Conservation (phyloP, 2,888 invertebrate genomes). For the Trilocha varians region DNA sequence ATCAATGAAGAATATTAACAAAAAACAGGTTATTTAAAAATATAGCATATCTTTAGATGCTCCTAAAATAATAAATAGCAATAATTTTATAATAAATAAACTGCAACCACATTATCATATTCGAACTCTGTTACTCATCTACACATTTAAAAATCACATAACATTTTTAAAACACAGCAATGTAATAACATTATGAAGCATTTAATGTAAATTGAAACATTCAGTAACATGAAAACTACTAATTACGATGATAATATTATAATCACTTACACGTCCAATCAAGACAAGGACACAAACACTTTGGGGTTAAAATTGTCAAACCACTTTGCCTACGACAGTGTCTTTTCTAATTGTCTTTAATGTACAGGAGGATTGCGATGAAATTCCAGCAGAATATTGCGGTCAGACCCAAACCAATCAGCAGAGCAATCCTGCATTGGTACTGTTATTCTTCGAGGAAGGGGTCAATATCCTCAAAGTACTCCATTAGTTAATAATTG, state of each 20-base stretch:
- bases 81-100: neutral
- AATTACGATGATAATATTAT: too few species aligned
- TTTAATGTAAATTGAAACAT: too few species aligned
- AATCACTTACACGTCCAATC: too few species aligned
- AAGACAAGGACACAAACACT: too few species aligned
- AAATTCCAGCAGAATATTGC: neutral
- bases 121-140: neutral
- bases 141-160: neutral
- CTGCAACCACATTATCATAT: neutral
- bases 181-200: too few species aligned
- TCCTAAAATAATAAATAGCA: neutral
- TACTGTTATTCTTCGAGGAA: constrained; percentile 30
- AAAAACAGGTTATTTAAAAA: neutral
- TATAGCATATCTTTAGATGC: neutral
- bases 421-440: neutral
- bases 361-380: neutral
- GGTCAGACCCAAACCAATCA: neutral
- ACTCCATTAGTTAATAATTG: constrained; percentile 52
- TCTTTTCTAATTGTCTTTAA: neutral
- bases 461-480: constrained; percentile 42
- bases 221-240: too few species aligned
- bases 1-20: neutral
- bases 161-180: neutral
- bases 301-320: neutral
- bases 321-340: too few species aligned